phyloP scores from a whole-genome alignment of 2,797 vertebrate genomes.

The Sphenopsis melanotis region DNA sequence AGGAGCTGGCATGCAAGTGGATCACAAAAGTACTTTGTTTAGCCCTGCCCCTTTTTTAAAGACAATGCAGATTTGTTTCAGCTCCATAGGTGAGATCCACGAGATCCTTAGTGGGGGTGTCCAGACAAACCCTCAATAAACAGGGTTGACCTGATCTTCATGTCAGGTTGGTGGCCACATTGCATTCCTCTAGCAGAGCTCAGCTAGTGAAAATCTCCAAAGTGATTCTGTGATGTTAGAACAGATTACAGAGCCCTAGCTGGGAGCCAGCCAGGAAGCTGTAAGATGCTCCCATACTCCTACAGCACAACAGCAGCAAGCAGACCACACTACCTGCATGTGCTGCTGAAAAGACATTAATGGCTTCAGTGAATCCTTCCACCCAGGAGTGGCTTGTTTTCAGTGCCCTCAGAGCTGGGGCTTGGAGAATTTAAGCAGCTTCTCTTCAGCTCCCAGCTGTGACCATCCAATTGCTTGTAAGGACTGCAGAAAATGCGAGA shows the following conservation, averaged over 20 bases:
- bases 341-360: not conserved
- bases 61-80: not conserved
- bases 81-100: not conserved
- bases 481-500: not conserved
- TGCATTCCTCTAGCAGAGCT: not conserved
- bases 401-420: not conserved
- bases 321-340: not conserved
- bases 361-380: not conserved
- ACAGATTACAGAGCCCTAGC: not conserved
- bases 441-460: not conserved
- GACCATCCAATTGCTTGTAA: not conserved
- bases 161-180: not conserved
- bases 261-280: not conserved
- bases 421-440: not conserved
- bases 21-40: not conserved
- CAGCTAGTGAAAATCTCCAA: not conserved
- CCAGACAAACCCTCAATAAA: not conserved
- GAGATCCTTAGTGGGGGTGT: not conserved
- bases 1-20: not conserved
- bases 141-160: not conserved
- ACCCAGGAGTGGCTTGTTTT: not conserved
- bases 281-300: not conserved
- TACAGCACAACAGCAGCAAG: not conserved
- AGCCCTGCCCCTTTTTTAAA: not conserved
- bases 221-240: not conserved